Percentiles rank a stretch among this genome's conserved stretches.
These are phyloP conservation scores for Cololabis saira DNA, from an alignment of 2,113 vertebrate genomes.

Conservation along the genomic window DNA sequence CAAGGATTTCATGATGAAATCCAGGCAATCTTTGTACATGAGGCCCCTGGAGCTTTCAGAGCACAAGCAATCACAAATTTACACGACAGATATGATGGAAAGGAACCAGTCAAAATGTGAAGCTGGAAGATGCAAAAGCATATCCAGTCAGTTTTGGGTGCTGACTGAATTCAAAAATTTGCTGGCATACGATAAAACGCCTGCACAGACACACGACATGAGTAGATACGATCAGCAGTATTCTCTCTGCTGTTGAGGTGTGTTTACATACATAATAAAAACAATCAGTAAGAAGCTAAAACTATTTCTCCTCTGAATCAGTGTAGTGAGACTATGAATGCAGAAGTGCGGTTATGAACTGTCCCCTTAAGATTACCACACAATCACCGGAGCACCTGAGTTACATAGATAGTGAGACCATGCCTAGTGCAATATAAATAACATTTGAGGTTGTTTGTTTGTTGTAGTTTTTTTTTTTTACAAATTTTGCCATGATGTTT, in stretches of 20 bases:
- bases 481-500: too few relatives aligned
- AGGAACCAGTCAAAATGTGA: not conserved
- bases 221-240: conserved; percentile 26
- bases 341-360: conserved; percentile 55
- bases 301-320: conserved; percentile 35
- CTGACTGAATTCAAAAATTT: conserved; percentile 22
- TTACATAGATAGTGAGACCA: too few relatives aligned
- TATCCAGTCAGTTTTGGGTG: conserved; percentile 14
- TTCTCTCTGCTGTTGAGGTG: conserved; percentile 22
- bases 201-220: conserved; percentile 15
- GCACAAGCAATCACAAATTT: not conserved
- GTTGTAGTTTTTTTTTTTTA: too few relatives aligned
- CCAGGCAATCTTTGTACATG: too few relatives aligned
- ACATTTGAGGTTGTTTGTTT: too few relatives aligned
- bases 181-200: not conserved
- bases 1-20: not conserved
- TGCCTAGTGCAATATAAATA: too few relatives aligned
- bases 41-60: conserved; percentile 1
- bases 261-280: conserved; percentile 35
- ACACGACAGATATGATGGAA: not conserved
- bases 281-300: conserved; percentile 40
- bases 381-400: too few relatives aligned
- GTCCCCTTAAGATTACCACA: too few relatives aligned
- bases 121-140: conserved; percentile 6
- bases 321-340: conserved; percentile 54